phyloP scores from a whole-genome alignment of 1,140 invertebrate species.

The Berghia stephanieae region DNA sequence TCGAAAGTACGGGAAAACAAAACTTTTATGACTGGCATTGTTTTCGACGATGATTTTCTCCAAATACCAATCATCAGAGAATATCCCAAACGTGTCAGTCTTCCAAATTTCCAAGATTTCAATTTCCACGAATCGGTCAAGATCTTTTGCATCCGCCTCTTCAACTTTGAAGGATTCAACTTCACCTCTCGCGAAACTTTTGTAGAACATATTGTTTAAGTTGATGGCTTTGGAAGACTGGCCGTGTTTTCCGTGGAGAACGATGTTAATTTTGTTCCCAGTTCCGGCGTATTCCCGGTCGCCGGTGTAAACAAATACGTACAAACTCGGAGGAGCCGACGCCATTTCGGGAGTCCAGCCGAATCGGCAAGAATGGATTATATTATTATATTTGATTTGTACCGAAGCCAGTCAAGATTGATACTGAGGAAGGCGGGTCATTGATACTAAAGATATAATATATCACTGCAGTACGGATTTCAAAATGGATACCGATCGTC shows the following conservation, averaged over 20 bases:
- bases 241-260: constrained; percentile 58
- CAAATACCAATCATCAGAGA: constrained; percentile 65
- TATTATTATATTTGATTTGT: no score
- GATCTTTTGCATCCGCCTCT: constrained; percentile 32
- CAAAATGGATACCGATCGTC: no score
- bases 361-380: no score
- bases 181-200: constrained; percentile 65
- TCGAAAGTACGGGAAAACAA: constrained; percentile 66
- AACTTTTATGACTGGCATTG: constrained; percentile 49
- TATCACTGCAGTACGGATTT: no score
- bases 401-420: no score
- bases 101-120: constrained; percentile 62
- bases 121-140: constrained; percentile 41
- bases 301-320: constrained; percentile 61
- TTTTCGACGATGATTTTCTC: constrained; percentile 63
- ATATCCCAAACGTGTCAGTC: constrained; percentile 60
- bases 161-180: constrained; percentile 53
- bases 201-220: constrained; percentile 58
- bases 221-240: constrained; percentile 45
- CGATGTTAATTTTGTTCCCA: constrained; percentile 63
- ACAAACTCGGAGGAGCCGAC: no score
- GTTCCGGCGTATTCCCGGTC: constrained; percentile 64
- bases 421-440: no score
- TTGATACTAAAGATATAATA: no score
- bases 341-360: no score